Percentiles rank a stretch among this genome's conserved stretches.
Evolutionary conservation across 2,888 invertebrate genomes (phyloP).

Genomic region (Phalera bucephala): DNA sequence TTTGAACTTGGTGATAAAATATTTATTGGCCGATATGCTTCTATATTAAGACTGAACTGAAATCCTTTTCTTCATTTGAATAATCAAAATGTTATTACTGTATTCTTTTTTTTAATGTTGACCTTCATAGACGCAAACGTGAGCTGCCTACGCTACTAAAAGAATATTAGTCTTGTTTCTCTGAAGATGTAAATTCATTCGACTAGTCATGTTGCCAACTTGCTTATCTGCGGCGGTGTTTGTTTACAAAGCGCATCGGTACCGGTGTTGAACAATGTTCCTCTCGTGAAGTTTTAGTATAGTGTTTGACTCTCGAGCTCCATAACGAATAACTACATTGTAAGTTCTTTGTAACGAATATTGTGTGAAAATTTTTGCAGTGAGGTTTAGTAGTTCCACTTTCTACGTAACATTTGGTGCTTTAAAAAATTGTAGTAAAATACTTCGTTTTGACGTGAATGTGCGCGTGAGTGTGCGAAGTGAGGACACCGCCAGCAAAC

Average conservation of each 20-base stretch:
- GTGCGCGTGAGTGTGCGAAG: conserved; percentile 68
- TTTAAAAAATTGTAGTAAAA: conserved; percentile 29
- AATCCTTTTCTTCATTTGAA: conserved; percentile 8
- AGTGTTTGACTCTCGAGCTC: conserved; percentile 18
- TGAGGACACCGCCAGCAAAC: conserved; percentile 36
- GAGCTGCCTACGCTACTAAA: conserved; percentile 21
- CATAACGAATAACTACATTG: conserved; percentile 20
- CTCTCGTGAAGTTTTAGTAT: conserved; percentile 40
- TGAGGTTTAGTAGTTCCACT: conserved; percentile 5
- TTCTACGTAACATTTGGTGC: conserved; percentile 17
- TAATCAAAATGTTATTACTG: conserved; percentile 9
- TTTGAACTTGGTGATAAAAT: conserved; percentile 38
- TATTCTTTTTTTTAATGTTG: conserved; percentile 24
- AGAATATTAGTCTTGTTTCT: conserved; percentile 39
- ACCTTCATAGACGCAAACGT: conserved; percentile 34
- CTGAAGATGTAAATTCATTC: conserved; percentile 37
- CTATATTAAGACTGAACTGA: conserved; percentile 12
- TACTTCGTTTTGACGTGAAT: conserved; percentile 62
- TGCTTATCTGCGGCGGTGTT: conserved; percentile 55
- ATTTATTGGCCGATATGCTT: conserved; percentile 28
- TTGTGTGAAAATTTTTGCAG: not conserved
- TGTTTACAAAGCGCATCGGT: conserved; percentile 56
- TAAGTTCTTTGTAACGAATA: not conserved
- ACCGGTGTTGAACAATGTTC: conserved; percentile 37
- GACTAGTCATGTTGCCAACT: conserved; percentile 50